Evolutionary conservation across 2,113 vertebrate genomes (phyloP).

Genomic region (Columba livia): DNA sequence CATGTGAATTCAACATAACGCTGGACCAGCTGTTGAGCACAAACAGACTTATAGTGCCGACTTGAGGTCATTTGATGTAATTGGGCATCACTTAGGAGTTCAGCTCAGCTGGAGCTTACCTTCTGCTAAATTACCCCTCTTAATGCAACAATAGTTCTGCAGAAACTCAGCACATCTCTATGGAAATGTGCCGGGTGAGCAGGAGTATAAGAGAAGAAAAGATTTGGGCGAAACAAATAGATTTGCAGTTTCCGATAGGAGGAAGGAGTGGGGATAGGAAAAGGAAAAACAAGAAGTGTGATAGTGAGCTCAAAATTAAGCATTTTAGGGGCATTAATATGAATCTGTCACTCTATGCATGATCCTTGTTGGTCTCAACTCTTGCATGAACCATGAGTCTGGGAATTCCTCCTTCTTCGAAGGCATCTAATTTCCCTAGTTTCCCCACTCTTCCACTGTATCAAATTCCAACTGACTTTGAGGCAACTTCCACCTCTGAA

Average conservation of each 20-base stretch:
- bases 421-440: background rate
- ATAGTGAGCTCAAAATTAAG: background rate
- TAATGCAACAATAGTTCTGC: background rate
- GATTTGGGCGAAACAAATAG: background rate
- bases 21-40: too few relatives aligned
- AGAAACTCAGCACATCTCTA: background rate
- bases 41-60: too few relatives aligned
- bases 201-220: background rate
- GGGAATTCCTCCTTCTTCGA: too few relatives aligned
- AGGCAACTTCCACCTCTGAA: background rate
- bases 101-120: too few relatives aligned
- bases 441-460: fast-evolving
- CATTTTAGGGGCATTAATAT: background rate
- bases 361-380: too few relatives aligned
- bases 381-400: too few relatives aligned
- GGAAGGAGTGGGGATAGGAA: background rate
- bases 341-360: too few relatives aligned
- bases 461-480: background rate
- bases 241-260: background rate
- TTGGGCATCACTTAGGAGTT: too few relatives aligned
- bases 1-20: too few relatives aligned
- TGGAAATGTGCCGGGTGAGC: fast-evolving
- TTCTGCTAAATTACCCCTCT: too few relatives aligned
- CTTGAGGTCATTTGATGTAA: too few relatives aligned
- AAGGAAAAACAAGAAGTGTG: background rate